Base-by-base conservation (phyloP, 2,797 vertebrate genomes). In the Hydrophis major region DNA sequence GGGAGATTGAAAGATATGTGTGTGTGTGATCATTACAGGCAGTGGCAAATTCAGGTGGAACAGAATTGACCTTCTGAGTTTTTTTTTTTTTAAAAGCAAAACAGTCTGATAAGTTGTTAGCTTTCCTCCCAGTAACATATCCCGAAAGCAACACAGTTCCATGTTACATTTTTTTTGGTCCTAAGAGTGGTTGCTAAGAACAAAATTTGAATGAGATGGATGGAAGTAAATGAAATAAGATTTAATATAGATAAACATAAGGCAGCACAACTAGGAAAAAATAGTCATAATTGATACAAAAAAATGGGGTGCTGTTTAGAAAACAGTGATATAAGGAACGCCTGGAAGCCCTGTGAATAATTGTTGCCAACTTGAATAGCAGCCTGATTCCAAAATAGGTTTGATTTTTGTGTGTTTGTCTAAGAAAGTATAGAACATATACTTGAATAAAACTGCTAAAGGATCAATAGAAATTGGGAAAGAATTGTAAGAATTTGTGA, bases 201-300 rank as follows among this genome's bases (percentile, higher is more conserved):
- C 91, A 96, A 91, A 92, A 92, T 95, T 90, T 93, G 91, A 92
- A 94, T 37, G 74, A 96, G 94, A 91, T 94, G 93, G 95, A 92
- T 88, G 92, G 91, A 92, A 94, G 93, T 94, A 96, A 97, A 95
- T 94, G 91, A 92, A 96, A 95, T 93, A 94, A 97, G 95, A 97
- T 97, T 97, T 97, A 97, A 97, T 96, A 96, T 95, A 96, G 95
- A 95, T 97, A 97, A 96, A 95, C 93, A 95, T 94, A 96, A 97
- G 94, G 56, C 93, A 96, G 96, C 94, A 94, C 90, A 95, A 93
- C 95, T 95, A 95, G 96, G 95, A 94, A 96, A 94, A 95, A 96
- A 94, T 89, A 93, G 90, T 94, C 92, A 90, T 94, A 32, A 92
- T 50, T 90, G 55, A 89, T 78, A 89, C 93, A 56, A 90, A 56